Conservation (phyloP, 2,888 invertebrate species). For the Acanthosoma haemorrhoidale region DNA sequence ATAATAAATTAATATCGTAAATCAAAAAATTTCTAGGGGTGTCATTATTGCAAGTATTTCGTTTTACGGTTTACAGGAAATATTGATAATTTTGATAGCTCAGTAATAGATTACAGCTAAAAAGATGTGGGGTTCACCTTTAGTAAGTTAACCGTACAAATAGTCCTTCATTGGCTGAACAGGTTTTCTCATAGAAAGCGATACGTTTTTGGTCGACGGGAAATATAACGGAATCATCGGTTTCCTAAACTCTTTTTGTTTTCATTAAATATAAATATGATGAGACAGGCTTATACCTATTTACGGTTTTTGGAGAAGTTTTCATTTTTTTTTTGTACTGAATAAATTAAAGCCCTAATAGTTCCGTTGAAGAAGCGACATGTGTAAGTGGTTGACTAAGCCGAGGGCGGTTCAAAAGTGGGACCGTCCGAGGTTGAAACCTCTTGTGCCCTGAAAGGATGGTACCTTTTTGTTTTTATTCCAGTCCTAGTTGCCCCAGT, state of each 20-base stretch:
- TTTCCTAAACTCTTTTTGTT: background rate
- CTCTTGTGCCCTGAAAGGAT: background rate
- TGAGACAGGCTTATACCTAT: background rate
- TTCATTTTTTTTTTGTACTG: background rate
- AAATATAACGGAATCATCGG: background rate
- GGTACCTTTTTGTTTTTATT: background rate
- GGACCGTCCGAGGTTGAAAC: background rate
- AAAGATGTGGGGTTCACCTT: background rate
- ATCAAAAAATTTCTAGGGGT: too few species aligned
- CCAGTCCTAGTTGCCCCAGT: background rate
- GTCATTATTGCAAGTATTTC: too few species aligned
- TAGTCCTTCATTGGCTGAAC: too few species aligned
- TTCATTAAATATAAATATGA: background rate
- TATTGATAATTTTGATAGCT: background rate
- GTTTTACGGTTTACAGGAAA: background rate
- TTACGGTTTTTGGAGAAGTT: background rate
- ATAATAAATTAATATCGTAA: too few species aligned
- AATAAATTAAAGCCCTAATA: background rate
- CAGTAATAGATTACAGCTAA: too few species aligned
- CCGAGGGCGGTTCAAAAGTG: background rate
- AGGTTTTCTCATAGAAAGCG: too few species aligned
- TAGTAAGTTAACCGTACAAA: too few species aligned
- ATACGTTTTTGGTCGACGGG: too few species aligned
- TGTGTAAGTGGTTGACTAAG: background rate
- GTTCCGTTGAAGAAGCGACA: background rate